Conservation (phyloP, 2,888 invertebrate genomes). For the Mythimna lalbum region DNA sequence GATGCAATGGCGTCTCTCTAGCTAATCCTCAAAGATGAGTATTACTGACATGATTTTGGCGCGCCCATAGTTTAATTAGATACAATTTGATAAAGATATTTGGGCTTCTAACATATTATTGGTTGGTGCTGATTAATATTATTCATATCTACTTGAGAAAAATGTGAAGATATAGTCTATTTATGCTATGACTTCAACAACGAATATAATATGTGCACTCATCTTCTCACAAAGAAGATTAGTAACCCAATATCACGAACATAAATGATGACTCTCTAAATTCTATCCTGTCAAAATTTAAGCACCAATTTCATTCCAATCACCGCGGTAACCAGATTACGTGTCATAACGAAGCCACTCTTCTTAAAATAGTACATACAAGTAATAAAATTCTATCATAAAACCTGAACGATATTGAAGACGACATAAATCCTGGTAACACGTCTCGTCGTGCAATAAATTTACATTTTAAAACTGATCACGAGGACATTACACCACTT, state of each 20-base stretch:
- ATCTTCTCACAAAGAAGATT: not conserved
- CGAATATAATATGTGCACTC: not conserved
- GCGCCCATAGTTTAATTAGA: not conserved
- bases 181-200: not conserved
- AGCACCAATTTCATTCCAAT: conserved; percentile 49
- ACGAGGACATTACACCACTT: conserved; percentile 65
- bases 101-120: not conserved
- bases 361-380: conserved; percentile 55
- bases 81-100: not conserved
- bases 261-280: conserved; percentile 3
- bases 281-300: conserved; percentile 21
- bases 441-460: conserved; percentile 62
- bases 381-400: conserved; percentile 59
- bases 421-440: conserved; percentile 60
- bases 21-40: too few species aligned
- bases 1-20: too few species aligned
- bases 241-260: not conserved
- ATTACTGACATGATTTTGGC: too few species aligned
- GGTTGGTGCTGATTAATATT: not conserved
- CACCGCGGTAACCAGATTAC: conserved; percentile 50
- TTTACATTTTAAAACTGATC: conserved; percentile 69
- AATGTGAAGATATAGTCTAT: too few species aligned
- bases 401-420: conserved; percentile 59
- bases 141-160: too few species aligned
- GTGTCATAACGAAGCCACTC: conserved; percentile 43